Conservation (phyloP, 2,797 vertebrate species). For the Parauchenoglanis punctatus region DNA sequence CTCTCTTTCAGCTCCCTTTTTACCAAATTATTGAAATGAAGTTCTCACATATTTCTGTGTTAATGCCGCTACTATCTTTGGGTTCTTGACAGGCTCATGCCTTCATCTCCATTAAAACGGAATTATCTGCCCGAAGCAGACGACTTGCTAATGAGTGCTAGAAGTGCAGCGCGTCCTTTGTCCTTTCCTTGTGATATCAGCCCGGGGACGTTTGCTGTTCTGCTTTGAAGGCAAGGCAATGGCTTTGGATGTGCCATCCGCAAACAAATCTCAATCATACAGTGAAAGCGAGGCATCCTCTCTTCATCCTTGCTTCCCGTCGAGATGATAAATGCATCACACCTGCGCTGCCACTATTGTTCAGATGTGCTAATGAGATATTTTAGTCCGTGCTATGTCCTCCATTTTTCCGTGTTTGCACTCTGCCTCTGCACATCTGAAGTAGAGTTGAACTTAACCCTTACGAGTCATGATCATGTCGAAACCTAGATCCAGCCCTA, state of each 20-base stretch:
- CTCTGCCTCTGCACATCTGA: neutral
- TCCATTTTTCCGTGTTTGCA: neutral
- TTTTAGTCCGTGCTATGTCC: neutral
- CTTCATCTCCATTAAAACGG: conserved; percentile 47
- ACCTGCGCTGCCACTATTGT: neutral
- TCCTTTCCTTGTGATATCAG: conserved; percentile 28
- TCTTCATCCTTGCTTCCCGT: neutral
- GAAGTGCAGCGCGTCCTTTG: conserved; percentile 31
- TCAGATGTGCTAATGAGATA: neutral
- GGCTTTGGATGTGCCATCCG: neutral
- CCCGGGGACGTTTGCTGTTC: conserved; percentile 14
- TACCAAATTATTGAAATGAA: conserved; percentile 20
- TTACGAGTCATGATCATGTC: neutral
- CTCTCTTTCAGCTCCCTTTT: neutral
- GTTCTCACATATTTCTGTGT: conserved; percentile 24
- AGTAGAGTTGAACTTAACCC: neutral
- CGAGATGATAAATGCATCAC: neutral
- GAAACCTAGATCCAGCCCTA: neutral
- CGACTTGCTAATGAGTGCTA: conserved; percentile 52
- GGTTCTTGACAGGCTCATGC: conserved; percentile 44
- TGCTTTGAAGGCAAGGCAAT: neutral
- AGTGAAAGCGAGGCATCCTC: neutral
- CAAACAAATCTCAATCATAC: neutral
- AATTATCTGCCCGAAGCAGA: conserved; percentile 53
- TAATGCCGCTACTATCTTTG: conserved; percentile 20